These are phyloP conservation scores for Gryllus bimaculatus DNA, from an alignment of 1,140 invertebrate species.

Conservation along the genomic window DNA sequence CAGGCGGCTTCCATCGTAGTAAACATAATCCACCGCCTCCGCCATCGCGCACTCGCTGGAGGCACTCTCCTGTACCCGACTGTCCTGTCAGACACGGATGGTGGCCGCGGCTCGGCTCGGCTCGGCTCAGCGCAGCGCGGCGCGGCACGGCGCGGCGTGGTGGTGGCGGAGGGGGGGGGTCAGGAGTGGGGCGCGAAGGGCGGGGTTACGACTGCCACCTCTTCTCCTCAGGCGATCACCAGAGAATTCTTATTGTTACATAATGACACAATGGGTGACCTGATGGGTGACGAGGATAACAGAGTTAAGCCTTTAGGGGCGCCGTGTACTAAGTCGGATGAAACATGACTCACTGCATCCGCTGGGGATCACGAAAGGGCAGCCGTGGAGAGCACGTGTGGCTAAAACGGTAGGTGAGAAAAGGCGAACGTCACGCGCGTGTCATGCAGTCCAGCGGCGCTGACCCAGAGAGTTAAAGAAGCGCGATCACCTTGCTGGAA, in stretches of 20 bases:
- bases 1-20: constrained; percentile 47
- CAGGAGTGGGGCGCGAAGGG: background rate
- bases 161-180: background rate
- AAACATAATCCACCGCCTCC: constrained; percentile 19
- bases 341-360: too few species aligned
- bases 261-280: background rate
- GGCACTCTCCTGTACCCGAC: background rate
- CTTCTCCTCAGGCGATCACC: background rate
- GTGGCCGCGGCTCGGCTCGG: background rate
- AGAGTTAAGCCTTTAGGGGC: background rate
- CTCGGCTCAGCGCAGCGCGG: background rate
- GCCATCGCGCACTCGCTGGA: constrained; percentile 11
- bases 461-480: too few species aligned
- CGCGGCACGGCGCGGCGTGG: background rate
- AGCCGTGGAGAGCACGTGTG: too few species aligned
- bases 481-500: too few species aligned
- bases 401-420: too few species aligned
- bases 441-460: too few species aligned
- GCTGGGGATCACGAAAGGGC: too few species aligned
- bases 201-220: background rate
- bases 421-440: too few species aligned
- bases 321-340: too few species aligned
- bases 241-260: background rate
- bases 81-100: background rate
- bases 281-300: background rate